These are phyloP conservation scores for Yponomeuta sedellus DNA, from an alignment of 2,888 invertebrate species.

Conservation along the genomic window DNA sequence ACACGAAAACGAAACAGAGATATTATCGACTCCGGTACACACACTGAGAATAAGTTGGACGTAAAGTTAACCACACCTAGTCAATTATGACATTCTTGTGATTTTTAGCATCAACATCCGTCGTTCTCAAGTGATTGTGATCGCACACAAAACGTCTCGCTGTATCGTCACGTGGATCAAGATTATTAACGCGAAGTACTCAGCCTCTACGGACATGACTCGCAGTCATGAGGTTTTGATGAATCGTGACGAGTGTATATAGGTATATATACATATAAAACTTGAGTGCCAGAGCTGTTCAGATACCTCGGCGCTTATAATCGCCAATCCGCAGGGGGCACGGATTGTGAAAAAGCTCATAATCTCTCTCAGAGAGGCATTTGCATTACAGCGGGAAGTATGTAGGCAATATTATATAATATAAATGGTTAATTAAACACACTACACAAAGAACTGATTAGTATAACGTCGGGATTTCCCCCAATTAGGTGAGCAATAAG, in stretches of 20 bases:
- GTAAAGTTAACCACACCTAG: not conserved
- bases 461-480: not conserved
- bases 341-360: too few species aligned
- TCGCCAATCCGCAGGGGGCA: too few species aligned
- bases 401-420: too few species aligned
- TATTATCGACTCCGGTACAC: not conserved
- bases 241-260: not conserved
- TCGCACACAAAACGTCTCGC: conserved; percentile 12
- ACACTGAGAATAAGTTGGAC: not conserved
- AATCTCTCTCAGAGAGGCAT: too few species aligned
- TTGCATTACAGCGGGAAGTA: too few species aligned
- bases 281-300: too few species aligned
- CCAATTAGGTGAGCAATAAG: not conserved
- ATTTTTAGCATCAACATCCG: conserved; percentile 18
- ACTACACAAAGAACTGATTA: too few species aligned
- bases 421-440: too few species aligned
- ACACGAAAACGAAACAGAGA: too few species aligned
- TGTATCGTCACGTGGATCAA: conserved; percentile 48
- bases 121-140: conserved; percentile 17
- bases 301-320: too few species aligned
- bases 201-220: not conserved
- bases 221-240: not conserved
- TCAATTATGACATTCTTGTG: not conserved
- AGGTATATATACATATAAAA: too few species aligned
- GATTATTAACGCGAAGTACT: conserved; percentile 37